Evolutionary conservation across 2,797 vertebrate species (phyloP).

Genomic region (Bradypus variegatus): DNA sequence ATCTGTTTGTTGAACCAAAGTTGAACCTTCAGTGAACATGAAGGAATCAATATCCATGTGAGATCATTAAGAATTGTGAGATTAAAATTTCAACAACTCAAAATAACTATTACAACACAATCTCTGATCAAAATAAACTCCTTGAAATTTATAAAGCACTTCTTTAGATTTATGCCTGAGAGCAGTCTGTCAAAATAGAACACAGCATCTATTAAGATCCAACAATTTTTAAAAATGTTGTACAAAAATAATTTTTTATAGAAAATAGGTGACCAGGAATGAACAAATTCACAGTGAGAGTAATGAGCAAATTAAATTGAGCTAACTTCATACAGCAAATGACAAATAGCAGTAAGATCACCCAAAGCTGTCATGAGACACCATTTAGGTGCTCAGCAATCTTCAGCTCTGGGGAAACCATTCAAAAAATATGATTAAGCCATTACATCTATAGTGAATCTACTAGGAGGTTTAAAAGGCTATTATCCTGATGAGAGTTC

Average conservation of each 20-base stretch:
- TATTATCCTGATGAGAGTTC: conserved; percentile 62
- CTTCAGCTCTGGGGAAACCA: conserved; percentile 52
- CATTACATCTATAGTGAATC: conserved; percentile 69
- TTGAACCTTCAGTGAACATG: conserved; percentile 43
- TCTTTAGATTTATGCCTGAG: conserved; percentile 69
- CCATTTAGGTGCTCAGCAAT: conserved; percentile 61
- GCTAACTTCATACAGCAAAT: conserved; percentile 70
- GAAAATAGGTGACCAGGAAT: conserved; percentile 70
- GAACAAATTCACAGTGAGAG: conserved; percentile 61
- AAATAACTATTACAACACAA: conserved; percentile 71
- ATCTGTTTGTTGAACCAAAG: conserved; percentile 42
- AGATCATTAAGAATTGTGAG: conserved; percentile 67
- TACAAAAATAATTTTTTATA: conserved; percentile 79
- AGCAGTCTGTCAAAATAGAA: conserved; percentile 67
- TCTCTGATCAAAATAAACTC: conserved; percentile 66
- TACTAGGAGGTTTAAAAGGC: conserved; percentile 66
- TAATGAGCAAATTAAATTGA: conserved; percentile 67
- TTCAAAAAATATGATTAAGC: conserved; percentile 73
- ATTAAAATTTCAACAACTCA: conserved; percentile 69
- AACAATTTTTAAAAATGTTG: conserved; percentile 74
- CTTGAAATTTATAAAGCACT: conserved; percentile 67
- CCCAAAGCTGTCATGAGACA: conserved; percentile 51
- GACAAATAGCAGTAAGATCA: conserved; percentile 58
- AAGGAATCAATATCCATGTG: conserved; percentile 58
- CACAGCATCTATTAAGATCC: conserved; percentile 69